A percentile compares a stretch with the other conserved stretches of the same genome.
These are phyloP conservation scores for Bothrops jararaca DNA, from an alignment of 2,113 vertebrate genomes.

Conservation along the genomic window DNA sequence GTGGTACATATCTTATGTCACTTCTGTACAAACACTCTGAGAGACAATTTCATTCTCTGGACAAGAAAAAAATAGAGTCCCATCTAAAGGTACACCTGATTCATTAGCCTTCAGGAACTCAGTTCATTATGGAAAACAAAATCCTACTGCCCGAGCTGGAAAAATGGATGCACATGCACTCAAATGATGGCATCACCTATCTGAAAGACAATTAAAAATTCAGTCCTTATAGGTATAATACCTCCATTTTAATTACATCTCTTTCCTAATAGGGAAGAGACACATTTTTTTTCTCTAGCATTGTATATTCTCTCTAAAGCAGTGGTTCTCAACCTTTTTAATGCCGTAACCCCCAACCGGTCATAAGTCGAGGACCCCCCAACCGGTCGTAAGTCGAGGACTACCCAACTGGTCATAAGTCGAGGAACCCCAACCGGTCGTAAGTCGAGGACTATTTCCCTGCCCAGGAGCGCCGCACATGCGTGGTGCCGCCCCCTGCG, in stretches of 20 bases:
- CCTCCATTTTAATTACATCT: neutral
- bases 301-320: neutral
- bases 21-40: constrained; percentile 20
- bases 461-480: no score
- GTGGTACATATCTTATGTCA: neutral
- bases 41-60: constrained; percentile 12
- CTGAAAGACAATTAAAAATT: neutral
- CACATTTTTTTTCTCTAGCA: neutral
- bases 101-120: neutral
- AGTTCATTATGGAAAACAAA: neutral
- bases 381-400: no score
- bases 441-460: no score
- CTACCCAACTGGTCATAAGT: no score
- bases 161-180: neutral
- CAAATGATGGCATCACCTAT: neutral
- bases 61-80: neutral
- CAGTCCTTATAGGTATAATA: neutral
- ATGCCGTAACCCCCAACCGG: no score
- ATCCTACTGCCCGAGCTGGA: neutral
- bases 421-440: no score
- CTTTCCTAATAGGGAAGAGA: neutral
- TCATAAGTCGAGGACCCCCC: no score
- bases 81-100: constrained; percentile 11
- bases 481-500: no score
- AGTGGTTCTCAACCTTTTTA: no score